Evolutionary conservation across 2,888 invertebrate species (phyloP).

Genomic region (Hirtodrosophila cameraria): DNA sequence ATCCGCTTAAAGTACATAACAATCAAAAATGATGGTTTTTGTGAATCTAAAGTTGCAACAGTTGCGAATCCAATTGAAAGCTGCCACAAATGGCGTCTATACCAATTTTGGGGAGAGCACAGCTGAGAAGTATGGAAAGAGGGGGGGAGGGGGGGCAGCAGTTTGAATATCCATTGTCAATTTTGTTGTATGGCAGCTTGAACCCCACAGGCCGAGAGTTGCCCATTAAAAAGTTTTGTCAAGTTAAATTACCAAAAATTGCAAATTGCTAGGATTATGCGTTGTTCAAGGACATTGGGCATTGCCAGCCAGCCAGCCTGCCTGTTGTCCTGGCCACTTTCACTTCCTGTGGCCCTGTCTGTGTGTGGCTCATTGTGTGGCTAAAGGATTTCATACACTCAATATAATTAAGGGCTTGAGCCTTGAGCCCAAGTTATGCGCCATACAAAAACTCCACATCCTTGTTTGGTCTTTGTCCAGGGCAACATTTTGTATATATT

Average conservation of each 20-base stretch:
- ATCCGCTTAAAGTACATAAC: slow-evolving; percentile 70
- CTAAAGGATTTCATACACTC: slow-evolving; percentile 82
- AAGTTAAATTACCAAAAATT: slow-evolving; percentile 83
- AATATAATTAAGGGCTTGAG: slow-evolving; percentile 82
- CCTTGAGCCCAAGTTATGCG: slow-evolving; percentile 60
- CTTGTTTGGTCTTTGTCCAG: slow-evolving; percentile 47
- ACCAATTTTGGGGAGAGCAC: not conserved
- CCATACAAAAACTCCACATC: slow-evolving; percentile 14
- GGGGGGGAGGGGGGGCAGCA: not conserved
- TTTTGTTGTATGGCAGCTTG: slow-evolving; percentile 2
- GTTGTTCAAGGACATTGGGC: slow-evolving; percentile 65
- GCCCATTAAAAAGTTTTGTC: slow-evolving; percentile 78
- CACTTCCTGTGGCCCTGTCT: slow-evolving; percentile 62
- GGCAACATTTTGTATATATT: slow-evolving; percentile 73
- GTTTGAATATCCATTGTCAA: slow-evolving; percentile 31
- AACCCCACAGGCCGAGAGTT: slow-evolving; percentile 24
- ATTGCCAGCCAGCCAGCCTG: slow-evolving; percentile 26
- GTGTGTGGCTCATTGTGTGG: slow-evolving; percentile 65
- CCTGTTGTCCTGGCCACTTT: slow-evolving; percentile 61
- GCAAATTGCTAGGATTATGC: slow-evolving; percentile 82
- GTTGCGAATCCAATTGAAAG: slow-evolving; percentile 68
- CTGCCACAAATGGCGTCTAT: slow-evolving; percentile 63
- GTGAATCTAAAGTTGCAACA: slow-evolving; percentile 60
- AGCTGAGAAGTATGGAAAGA: too few relatives aligned
- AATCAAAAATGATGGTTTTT: slow-evolving; percentile 72